Percentiles rank a stretch among this genome's conserved stretches.
phyloP scores from a whole-genome alignment of 2,113 vertebrate species.

The Pluvialis apricaria region DNA sequence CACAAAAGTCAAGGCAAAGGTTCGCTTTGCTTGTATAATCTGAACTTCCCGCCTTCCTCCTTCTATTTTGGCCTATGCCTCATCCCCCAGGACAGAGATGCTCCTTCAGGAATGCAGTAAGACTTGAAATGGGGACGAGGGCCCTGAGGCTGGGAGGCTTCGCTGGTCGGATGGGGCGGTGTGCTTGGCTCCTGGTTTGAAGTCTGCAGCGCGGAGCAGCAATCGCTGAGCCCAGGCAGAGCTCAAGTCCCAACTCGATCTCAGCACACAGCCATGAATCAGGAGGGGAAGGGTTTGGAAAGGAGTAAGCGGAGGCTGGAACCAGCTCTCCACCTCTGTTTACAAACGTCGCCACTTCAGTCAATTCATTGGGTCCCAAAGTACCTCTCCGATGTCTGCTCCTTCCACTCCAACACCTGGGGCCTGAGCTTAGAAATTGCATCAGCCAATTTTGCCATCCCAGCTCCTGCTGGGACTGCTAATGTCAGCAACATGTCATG shows the following conservation, averaged over 20 bases:
- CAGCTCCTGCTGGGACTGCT: background rate
- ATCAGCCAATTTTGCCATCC: background rate
- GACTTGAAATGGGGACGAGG: rapidly evolving
- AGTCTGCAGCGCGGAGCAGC: background rate
- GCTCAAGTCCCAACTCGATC: rapidly evolving
- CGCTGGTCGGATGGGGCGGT: rapidly evolving
- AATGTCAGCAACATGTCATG: background rate
- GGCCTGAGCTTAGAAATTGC: background rate
- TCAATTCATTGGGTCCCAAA: background rate
- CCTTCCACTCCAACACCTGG: background rate
- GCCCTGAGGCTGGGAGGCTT: rapidly evolving
- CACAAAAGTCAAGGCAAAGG: background rate
- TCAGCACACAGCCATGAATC: background rate
- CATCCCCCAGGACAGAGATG: background rate
- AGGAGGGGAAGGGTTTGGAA: background rate
- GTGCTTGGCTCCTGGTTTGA: background rate
- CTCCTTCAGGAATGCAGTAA: background rate
- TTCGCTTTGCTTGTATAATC: background rate
- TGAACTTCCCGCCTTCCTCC: background rate
- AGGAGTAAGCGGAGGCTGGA: background rate
- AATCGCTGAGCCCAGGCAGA: background rate
- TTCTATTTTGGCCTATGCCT: background rate
- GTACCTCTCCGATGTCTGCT: background rate
- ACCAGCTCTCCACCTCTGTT: background rate
- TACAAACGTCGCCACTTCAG: background rate